These are phyloP conservation scores for Minunthozetes semirufus DNA, from an alignment of 2,888 invertebrate genomes.

Conservation along the genomic window DNA sequence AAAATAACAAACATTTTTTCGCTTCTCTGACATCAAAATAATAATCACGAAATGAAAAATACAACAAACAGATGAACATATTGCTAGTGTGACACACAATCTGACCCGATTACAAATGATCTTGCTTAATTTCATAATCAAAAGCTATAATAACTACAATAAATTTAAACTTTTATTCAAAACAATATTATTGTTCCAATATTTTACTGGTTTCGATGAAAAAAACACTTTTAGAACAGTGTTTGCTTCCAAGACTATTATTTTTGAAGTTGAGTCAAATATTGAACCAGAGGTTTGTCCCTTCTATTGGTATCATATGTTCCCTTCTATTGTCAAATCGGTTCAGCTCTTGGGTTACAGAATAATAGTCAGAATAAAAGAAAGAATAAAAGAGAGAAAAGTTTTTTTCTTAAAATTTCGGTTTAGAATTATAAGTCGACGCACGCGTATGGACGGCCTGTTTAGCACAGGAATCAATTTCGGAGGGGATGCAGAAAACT, in stretches of 20 bases:
- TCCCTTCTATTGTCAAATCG: neutral
- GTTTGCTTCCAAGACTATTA: neutral
- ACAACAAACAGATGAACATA: conserved; percentile 12
- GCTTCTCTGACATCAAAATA: neutral
- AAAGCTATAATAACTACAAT: neutral
- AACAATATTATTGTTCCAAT: neutral
- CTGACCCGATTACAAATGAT: neutral
- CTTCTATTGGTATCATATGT: neutral
- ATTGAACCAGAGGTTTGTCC: neutral
- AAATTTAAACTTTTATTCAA: neutral
- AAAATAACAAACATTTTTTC: neutral
- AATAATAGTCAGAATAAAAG: neutral
- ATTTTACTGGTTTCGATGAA: neutral
- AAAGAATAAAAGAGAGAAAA: neutral
- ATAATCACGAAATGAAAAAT: neutral
- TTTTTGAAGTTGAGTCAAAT: neutral
- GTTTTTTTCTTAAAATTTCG: conserved; percentile 15
- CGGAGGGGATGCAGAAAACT: conserved; percentile 5
- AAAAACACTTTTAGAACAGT: neutral
- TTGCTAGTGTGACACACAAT: neutral
- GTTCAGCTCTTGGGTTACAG: neutral
- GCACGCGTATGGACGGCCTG: neutral
- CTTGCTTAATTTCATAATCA: neutral
- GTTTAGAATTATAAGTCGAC: neutral
- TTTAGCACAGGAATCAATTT: neutral